Base-by-base conservation (phyloP, 2,797 vertebrate species). In the Syncerus caffer region DNA sequence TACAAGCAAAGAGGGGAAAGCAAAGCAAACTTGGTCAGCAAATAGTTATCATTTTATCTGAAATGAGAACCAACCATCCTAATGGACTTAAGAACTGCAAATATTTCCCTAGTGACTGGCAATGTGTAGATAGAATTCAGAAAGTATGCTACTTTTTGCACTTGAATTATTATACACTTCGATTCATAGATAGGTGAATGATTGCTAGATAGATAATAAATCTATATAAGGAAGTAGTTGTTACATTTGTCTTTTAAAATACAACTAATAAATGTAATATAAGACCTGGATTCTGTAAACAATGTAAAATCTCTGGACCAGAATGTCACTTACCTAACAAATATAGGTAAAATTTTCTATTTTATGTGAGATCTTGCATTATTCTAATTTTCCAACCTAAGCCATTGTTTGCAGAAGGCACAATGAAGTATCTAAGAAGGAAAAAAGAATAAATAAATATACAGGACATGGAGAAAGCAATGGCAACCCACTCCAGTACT, bases 101-200 rank as follows among this genome's bases (percentile, higher is more conserved):
- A 60, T 95, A 96, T 95, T 97, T 96, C 83, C 90, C 34, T 58
- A 94, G 42, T 55, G 38, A 93, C 8, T 82, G 64, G 74, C 11
- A 86, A 90, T 92, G 78, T 92, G 4, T 53, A 87, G 62, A 93
- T 57, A 89, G 58, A 85, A 93, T 76, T 94, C 34, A 90, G 34
- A n/a, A 93, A 93, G 62, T 55, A 60, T 9, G 27, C 19, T 60
- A 42, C 23, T 34, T 85, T 88, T 96, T 90, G 45, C 7, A 53
- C 16, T 97, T 95, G 90, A 93, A 78, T 93, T 90, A 88, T 89
- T 93, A 1, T 71, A 93, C 85, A 93, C 95, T 96, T 95, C 58
- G 31, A 91, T 89, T 89, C 29, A 86, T 10, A 96, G 58, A 85
- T 82, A 95, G 78, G 34, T 82, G 42, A 79, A 83, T 95, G 93